phyloP scores from a whole-genome alignment of 2,113 vertebrate species.

The Sakesphorus luctuosus region DNA sequence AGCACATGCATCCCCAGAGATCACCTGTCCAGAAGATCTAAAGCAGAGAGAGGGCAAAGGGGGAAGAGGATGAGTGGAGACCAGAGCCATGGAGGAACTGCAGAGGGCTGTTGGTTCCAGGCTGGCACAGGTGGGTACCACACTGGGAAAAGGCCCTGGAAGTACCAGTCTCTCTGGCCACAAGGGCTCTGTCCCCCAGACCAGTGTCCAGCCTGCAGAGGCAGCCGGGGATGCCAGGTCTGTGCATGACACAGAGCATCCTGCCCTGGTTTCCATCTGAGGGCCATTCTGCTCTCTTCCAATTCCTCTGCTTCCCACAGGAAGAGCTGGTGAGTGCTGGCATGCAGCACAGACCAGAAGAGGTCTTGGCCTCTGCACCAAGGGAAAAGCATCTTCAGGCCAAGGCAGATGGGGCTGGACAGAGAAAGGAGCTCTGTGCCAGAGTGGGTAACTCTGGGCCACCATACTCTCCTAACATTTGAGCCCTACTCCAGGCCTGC shows the following conservation, averaged over 20 bases:
- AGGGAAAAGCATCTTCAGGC: background rate
- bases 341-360: background rate
- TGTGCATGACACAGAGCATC: background rate
- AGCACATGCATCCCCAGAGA: conserved; percentile 88
- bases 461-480: background rate
- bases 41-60: background rate
- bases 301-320: background rate
- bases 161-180: background rate
- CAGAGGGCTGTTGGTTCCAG: background rate
- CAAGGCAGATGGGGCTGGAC: background rate
- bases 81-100: background rate
- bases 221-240: background rate
- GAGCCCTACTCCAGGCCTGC: background rate
- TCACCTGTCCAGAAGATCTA: conserved; percentile 93
- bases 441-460: background rate
- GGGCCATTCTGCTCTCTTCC: background rate
- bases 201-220: background rate
- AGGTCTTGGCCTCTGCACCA: background rate
- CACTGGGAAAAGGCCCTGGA: background rate
- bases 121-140: too few relatives aligned
- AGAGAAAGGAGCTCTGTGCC: background rate
- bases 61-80: background rate
- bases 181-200: background rate
- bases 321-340: background rate
- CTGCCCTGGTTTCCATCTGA: background rate